phyloP scores from a whole-genome alignment of 92 coral and sea anemone genomes.

The Isaurus tuberculatus region DNA sequence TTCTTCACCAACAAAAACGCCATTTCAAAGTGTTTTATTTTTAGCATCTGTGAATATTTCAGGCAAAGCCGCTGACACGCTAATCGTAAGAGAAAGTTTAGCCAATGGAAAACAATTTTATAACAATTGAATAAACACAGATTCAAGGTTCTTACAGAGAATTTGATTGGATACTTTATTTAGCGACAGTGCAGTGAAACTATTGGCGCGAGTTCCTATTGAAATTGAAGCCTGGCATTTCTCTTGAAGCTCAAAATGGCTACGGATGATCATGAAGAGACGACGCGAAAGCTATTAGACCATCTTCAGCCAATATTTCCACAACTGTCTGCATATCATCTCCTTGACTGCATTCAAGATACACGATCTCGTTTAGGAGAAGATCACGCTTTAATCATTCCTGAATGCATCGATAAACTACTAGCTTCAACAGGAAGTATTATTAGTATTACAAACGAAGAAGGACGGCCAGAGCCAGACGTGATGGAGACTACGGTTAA shows the following conservation, averaged over 20 bases:
- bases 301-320: constrained; percentile 88
- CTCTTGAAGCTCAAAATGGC: not conserved
- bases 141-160: not conserved
- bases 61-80: constrained; percentile 46
- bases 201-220: constrained; percentile 6
- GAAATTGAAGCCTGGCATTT: no score
- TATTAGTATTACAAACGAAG: constrained; percentile 30
- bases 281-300: constrained; percentile 58
- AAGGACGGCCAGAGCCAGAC: not conserved
- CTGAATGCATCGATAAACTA: constrained; percentile 63
- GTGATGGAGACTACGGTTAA: not conserved
- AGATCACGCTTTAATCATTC: constrained; percentile 67
- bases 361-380: constrained; percentile 72
- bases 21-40: constrained; percentile 61
- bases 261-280: constrained; percentile 47
- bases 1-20: not conserved
- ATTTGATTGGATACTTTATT: constrained; percentile 55
- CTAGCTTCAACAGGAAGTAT: no score
- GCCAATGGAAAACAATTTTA: constrained; percentile 19
- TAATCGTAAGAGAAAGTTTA: not conserved
- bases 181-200: not conserved
- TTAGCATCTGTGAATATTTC: constrained; percentile 30
- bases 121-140: not conserved
- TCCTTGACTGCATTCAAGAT: constrained; percentile 64
- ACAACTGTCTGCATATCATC: constrained; percentile 60